Base-by-base conservation (phyloP, 2,797 vertebrate genomes). In the Hoplostethus mediterraneus region DNA sequence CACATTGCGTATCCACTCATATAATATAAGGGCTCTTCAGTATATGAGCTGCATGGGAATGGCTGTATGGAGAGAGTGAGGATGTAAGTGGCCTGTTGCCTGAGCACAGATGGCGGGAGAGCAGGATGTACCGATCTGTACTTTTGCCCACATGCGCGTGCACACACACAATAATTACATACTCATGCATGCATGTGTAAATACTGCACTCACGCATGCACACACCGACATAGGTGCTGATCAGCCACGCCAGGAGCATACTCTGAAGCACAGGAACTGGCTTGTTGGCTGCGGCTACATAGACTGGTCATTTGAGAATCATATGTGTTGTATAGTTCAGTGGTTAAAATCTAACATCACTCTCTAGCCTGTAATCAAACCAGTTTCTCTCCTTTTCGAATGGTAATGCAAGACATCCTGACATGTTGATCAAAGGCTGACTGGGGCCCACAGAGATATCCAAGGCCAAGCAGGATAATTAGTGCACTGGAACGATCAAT, bases 21-120 rank as follows among this genome's bases (percentile, higher is more conserved):
- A 3, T 28, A 28, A 28, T 28, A 28, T 28, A 28, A 28, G 28
- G 28, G 28, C 28, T 28, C 28, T 28, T 2, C 28, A 28, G 28
- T 28, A 28, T 28, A 3, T 28, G 49, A 81, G 61, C 36, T 61
- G 55, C 74, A 65, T 71, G 67, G 17, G 56, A 47, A 48, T 57
- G 53, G 47, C 69, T 88, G 42, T 86, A 83, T 66, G 67, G 60
- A 79, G 61, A 89, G 73, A 69, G 64, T 42, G 74, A 68, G 76
- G 47, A 73, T 79, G 84, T 86, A 75, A 79, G 89, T 89, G 90
- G 91, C 86, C 87, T 92, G 82, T 83, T 76, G 86, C 88, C 79
- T 87, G 88, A 90, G 91, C 93, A 93, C 94, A 95, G 94, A 95
- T 95, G 95, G 95, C 84, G 84, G 85, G 90, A 89, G 89, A 92